Evolutionary conservation across 1,140 invertebrate species (phyloP).

Genomic region (Chionoecetes opilio): DNA sequence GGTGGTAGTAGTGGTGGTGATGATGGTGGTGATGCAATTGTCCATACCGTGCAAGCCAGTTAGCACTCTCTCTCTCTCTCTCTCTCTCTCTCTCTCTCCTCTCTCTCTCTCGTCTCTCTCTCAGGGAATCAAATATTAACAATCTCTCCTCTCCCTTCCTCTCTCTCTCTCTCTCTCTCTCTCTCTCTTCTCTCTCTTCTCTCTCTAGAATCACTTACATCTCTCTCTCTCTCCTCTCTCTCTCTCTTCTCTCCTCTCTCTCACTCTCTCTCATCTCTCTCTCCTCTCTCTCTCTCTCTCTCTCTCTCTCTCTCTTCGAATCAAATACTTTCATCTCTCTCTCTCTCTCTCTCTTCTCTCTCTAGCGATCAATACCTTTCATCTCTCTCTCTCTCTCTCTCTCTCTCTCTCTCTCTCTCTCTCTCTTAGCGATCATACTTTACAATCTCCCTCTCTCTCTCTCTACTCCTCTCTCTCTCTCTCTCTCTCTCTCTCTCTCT

Average conservation of each 20-base stretch:
- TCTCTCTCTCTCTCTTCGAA: neutral
- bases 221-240: neutral
- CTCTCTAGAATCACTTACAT: neutral
- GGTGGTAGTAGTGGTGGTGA: too few species aligned
- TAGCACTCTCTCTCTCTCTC: neutral
- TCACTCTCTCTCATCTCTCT: conserved; percentile 5
- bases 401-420: too few species aligned
- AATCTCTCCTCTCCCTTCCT: too few species aligned
- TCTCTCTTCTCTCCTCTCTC: neutral
- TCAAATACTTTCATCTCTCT: neutral
- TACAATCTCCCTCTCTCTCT: neutral
- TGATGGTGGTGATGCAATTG: too few species aligned
- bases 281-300: neutral
- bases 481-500: conserved; percentile 27
- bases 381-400: too few species aligned
- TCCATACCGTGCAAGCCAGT: too few species aligned
- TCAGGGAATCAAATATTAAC: too few species aligned
- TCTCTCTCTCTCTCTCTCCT: neutral
- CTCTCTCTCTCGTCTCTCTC: too few species aligned
- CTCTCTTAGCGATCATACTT: too few species aligned
- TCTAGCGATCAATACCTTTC: neutral
- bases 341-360: conserved; percentile 27
- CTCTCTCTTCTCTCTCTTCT: neutral
- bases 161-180: neutral
- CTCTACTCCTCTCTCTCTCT: neutral